Evolutionary conservation across 1,140 invertebrate species (phyloP).

Genomic region (Dinoponera quadriceps): DNA sequence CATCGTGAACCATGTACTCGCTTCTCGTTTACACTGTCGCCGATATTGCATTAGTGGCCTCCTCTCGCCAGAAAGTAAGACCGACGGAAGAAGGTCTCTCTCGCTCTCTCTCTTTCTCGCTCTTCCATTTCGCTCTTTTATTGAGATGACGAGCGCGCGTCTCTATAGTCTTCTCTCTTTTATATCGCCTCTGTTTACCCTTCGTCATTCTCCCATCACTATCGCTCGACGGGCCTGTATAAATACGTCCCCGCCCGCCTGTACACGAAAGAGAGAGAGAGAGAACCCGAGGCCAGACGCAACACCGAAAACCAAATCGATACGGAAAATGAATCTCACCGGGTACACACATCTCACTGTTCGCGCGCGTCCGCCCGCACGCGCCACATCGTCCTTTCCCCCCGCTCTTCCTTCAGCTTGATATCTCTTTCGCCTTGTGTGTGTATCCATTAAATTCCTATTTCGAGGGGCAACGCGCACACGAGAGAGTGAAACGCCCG

Average conservation of each 20-base stretch:
- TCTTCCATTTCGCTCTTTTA: no score
- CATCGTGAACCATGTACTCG: slow-evolving; percentile 27
- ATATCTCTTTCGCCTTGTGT: slow-evolving; percentile 29
- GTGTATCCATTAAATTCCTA: slow-evolving; percentile 36
- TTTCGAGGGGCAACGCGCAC: neutral
- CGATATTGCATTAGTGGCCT: slow-evolving; percentile 28
- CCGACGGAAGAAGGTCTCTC: no score
- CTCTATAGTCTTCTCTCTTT: neutral
- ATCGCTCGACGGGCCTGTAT: slow-evolving; percentile 23
- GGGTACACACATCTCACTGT: slow-evolving; percentile 8
- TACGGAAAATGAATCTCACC: slow-evolving; percentile 52
- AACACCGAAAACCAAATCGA: slow-evolving; percentile 49
- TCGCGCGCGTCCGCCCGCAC: neutral
- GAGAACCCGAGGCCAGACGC: slow-evolving; percentile 39
- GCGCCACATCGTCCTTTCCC: neutral
- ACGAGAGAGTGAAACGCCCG: neutral
- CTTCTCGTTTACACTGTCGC: slow-evolving; percentile 35
- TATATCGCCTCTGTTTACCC: slow-evolving; percentile 23
- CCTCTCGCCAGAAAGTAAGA: neutral
- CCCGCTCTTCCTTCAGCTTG: neutral
- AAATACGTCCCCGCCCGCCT: slow-evolving; percentile 30
- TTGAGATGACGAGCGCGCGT: neutral
- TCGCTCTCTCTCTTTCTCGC: no score
- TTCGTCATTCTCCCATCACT: neutral
- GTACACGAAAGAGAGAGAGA: no score